Percentiles rank a stretch among this genome's conserved stretches.
Evolutionary conservation across 2,888 invertebrate species (phyloP).

Genomic region (Hybos culiciformis): DNA sequence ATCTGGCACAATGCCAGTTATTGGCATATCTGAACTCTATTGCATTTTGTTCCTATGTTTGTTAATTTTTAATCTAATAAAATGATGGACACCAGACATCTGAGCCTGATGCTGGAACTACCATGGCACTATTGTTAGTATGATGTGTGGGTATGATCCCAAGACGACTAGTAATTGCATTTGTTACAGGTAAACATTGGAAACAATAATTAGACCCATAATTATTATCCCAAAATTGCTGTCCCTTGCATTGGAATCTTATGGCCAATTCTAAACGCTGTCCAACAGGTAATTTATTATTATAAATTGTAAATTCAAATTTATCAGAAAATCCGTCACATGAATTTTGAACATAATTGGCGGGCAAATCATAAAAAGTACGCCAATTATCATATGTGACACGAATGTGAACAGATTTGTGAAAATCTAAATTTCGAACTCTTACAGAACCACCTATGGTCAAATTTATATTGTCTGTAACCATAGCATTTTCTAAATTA

Average conservation of each 20-base stretch:
- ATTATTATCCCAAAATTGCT: slow-evolving; percentile 93
- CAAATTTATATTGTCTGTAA: slow-evolving; percentile 58
- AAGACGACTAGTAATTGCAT: slow-evolving; percentile 18
- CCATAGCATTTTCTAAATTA: slow-evolving; percentile 73
- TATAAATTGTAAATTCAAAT: slow-evolving; percentile 70
- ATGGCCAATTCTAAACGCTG: slow-evolving; percentile 77
- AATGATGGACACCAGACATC: slow-evolving; percentile 14
- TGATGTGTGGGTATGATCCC: slow-evolving; percentile 9
- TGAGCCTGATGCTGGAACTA: slow-evolving; percentile 3
- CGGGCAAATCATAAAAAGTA: slow-evolving; percentile 68
- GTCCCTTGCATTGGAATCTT: slow-evolving; percentile 69
- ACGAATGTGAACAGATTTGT: slow-evolving; percentile 79
- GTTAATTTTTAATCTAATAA: slow-evolving; percentile 7
- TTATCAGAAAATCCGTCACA: slow-evolving; percentile 89
- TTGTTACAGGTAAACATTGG: slow-evolving; percentile 55
- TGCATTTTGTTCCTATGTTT: no score
- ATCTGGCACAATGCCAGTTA: no score
- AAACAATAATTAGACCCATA: slow-evolving; percentile 76
- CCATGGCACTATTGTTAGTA: slow-evolving; percentile 4
- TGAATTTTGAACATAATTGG: slow-evolving; percentile 69
- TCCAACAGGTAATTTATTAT: slow-evolving; percentile 61
- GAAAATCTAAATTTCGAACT: slow-evolving; percentile 80
- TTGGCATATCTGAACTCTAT: no score
- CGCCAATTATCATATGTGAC: slow-evolving; percentile 80
- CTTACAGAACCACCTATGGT: slow-evolving; percentile 65